phyloP scores from a whole-genome alignment of 2,888 invertebrate genomes.

The Biston stratarius region DNA sequence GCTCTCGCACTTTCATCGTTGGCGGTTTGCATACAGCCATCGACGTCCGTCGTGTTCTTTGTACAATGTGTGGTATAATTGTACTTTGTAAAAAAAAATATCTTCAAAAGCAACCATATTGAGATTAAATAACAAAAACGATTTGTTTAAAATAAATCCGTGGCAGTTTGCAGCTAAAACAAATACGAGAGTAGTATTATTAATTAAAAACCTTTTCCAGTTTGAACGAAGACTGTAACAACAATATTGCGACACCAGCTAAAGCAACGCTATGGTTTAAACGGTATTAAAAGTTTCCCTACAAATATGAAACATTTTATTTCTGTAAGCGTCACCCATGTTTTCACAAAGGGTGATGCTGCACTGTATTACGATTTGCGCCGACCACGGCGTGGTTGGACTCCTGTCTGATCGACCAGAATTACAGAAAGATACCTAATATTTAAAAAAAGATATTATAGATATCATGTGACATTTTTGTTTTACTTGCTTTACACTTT shows the following conservation, averaged over 20 bases:
- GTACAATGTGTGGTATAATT: too few species aligned
- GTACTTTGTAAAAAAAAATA: too few species aligned
- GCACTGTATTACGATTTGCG: not conserved
- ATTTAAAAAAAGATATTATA: too few species aligned
- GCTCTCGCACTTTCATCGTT: too few species aligned
- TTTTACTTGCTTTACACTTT: too few species aligned
- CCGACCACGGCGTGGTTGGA: not conserved
- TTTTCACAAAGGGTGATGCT: not conserved
- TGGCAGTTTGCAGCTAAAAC: slow-evolving; percentile 1
- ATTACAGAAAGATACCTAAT: too few species aligned
- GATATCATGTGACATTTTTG: too few species aligned
- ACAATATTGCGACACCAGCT: slow-evolving; percentile 2
- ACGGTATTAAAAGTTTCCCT: slow-evolving; percentile 16
- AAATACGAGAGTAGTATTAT: not conserved
- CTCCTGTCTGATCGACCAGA: too few species aligned
- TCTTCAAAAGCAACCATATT: too few species aligned
- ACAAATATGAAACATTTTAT: slow-evolving; percentile 21
- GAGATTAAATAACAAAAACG: too few species aligned
- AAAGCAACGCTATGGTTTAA: slow-evolving; percentile 10
- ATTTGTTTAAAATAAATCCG: not conserved
- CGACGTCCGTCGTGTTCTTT: too few species aligned
- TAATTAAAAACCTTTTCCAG: slow-evolving; percentile 11
- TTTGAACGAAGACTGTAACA: slow-evolving; percentile 9
- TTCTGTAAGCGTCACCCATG: slow-evolving; percentile 30
- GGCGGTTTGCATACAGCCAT: too few species aligned